Evolutionary conservation across 2,888 invertebrate genomes (phyloP).

Genomic region (Pammene aurita): DNA sequence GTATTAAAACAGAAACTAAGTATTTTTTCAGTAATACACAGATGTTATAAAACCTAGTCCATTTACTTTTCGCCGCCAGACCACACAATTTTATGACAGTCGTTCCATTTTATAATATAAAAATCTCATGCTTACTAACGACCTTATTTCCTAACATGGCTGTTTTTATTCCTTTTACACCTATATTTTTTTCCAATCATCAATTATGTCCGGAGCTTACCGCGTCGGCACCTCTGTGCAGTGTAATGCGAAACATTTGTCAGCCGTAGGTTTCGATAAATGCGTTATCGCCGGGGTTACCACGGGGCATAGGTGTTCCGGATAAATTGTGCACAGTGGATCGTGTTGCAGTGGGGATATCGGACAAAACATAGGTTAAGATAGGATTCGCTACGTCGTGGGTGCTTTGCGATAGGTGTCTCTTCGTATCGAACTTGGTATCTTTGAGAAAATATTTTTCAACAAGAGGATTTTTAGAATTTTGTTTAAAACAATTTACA

Average conservation of each 20-base stretch:
- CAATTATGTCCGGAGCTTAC: slow-evolving; percentile 31
- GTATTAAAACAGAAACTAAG: slow-evolving; percentile 3
- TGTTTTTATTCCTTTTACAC: not conserved
- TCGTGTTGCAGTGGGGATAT: slow-evolving; percentile 13
- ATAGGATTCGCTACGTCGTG: slow-evolving; percentile 8
- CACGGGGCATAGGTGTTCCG: slow-evolving; percentile 37
- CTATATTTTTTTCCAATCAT: slow-evolving; percentile 33
- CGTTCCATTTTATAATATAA: slow-evolving; percentile 12
- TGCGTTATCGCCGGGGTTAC: slow-evolving; percentile 42
- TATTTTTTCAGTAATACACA: slow-evolving; percentile 3
- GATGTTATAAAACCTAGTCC: not conserved
- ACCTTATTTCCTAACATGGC: slow-evolving; percentile 5
- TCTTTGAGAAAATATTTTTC: not conserved
- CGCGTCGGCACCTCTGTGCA: slow-evolving; percentile 35
- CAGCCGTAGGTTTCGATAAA: slow-evolving; percentile 38
- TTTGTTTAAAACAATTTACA: too few species aligned
- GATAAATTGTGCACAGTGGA: slow-evolving; percentile 35
- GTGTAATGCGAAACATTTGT: slow-evolving; percentile 43
- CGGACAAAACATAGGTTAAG: slow-evolving; percentile 34
- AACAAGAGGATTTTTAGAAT: not conserved
- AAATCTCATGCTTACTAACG: slow-evolving; percentile 27
- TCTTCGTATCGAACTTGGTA: not conserved
- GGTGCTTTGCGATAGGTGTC: not conserved
- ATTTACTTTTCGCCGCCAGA: slow-evolving; percentile 1
- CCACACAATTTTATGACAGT: not conserved